Evolutionary conservation across 2,113 vertebrate species (phyloP), one percentile per base, ranked within the genome.

Genomic region (Calyptommatus sinebrachiatus): DNA sequence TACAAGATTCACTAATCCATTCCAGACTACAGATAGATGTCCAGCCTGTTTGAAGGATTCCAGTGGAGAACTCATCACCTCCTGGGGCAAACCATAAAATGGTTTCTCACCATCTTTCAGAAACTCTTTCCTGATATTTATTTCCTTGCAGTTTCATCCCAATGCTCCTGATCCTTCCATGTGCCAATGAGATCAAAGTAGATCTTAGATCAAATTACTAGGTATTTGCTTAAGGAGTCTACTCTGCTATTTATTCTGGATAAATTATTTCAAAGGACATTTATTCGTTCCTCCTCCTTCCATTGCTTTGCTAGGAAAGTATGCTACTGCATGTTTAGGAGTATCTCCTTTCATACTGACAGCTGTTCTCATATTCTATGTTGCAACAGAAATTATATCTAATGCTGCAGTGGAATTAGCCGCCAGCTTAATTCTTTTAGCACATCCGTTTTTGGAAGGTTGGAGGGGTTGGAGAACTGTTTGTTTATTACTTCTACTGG

Each of bases 341-440:
- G 87, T 88, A 88, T 82, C 79, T 84, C 86, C 70, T 78, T 88
- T 77, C 80, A 69, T 80, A 84, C 85, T 82, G 89, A 82, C 89
- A 89, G 88, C 81, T 90, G 85, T 80, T 91, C 76, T 88, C 83
- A 80, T 84, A 86, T 79, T 77, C 85, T 74, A 82, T 76, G 73
- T 90, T 86, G 83, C 84, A 82, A 57, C 26, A 87, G 83, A 88
- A 57, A 3, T 61, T 84, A 8, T 71, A 85, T 88, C 77, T 89
- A 90, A 89, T 78, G 80, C 71, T 78, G 85, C 83, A 82, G 71
- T 87, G 91, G 75, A 84, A 89, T 89, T 90, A 89, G 87, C 88
- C 80, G 82, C 73, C 22, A 74, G 85, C 81, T 89, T 90, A 91
- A 89, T 90, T 89, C 84, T 87, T 92, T 91, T 85, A 89, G 87